phyloP scores from a whole-genome alignment of 2,113 vertebrate genomes.

The Eleginops maclovinus region DNA sequence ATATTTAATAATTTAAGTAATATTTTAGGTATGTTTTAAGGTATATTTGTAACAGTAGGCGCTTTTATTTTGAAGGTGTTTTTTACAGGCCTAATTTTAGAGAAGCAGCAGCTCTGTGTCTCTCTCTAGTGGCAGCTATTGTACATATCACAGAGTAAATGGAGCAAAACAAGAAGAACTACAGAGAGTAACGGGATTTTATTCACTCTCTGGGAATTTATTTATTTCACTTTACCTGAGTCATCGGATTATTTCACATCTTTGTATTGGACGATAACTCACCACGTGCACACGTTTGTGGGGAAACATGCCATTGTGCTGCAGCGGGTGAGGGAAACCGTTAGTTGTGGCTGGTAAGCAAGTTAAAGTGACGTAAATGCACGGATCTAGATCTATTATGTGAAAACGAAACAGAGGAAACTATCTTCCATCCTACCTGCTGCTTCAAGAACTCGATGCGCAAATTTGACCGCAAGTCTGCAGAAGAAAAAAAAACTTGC shows the following conservation, averaged over 20 bases:
- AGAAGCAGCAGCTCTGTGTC: slow-evolving; percentile 29
- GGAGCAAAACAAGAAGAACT: slow-evolving; percentile 19
- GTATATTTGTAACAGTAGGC: too few relatives aligned
- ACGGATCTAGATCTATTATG: neutral
- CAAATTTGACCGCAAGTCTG: neutral
- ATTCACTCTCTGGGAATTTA: neutral
- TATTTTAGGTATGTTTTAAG: too few relatives aligned
- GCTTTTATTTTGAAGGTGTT: too few relatives aligned
- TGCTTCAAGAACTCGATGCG: neutral
- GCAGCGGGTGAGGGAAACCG: neutral
- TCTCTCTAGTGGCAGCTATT: slow-evolving; percentile 60
- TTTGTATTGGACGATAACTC: neutral
- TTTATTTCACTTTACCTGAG: too few relatives aligned
- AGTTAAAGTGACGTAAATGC: neutral
- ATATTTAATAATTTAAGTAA: too few relatives aligned
- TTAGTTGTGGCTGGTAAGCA: slow-evolving; percentile 1
- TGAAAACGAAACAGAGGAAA: neutral
- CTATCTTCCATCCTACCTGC: slow-evolving; percentile 16
- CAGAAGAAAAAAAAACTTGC: neutral
- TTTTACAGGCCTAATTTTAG: slow-evolving; percentile 71
- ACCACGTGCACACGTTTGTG: neutral
- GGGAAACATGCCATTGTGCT: neutral
- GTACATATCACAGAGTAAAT: neutral
- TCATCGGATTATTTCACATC: neutral
- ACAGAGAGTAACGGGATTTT: slow-evolving; percentile 40